Conservation (phyloP, 2,113 vertebrate genomes). For the Aegotheles bennettii region DNA sequence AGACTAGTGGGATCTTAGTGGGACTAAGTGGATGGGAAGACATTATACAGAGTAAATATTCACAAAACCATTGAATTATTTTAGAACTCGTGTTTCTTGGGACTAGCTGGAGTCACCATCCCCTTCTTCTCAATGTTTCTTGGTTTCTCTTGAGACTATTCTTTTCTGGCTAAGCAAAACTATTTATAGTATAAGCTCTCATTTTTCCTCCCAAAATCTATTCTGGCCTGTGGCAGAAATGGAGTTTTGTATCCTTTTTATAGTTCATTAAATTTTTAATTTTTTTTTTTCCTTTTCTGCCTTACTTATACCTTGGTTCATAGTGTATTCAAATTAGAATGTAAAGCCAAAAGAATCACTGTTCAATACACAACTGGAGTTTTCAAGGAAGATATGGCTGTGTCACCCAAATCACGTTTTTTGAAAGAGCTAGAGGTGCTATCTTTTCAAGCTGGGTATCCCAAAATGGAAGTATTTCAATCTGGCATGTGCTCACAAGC, state of each 20-base stretch:
- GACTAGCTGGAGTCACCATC: not conserved
- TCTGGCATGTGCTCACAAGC: not conserved
- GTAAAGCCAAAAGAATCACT: not conserved
- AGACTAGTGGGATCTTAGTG: not conserved
- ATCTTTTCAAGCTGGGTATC: not conserved
- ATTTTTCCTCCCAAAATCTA: not conserved
- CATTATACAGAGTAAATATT: not conserved
- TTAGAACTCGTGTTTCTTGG: not conserved
- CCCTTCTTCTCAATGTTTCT: not conserved
- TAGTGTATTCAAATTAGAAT: not conserved
- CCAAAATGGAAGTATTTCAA: not conserved
- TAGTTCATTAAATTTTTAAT: not conserved
- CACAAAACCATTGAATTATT: not conserved
- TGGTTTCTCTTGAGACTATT: not conserved
- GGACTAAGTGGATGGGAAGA: not conserved
- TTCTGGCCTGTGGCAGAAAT: not conserved
- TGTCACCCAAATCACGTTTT: not conserved
- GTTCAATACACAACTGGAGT: not conserved
- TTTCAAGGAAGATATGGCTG: not conserved
- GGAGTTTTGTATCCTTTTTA: not conserved
- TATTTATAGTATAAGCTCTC: not conserved
- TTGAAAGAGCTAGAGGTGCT: not conserved
- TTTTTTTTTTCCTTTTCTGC: not conserved
- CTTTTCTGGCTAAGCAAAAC: not conserved
- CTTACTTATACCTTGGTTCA: not conserved